A percentile compares a stretch with the other conserved stretches of the same genome.
These are phyloP conservation scores for Chaetodon auriga DNA, from an alignment of 2,113 vertebrate species.

Conservation along the genomic window DNA sequence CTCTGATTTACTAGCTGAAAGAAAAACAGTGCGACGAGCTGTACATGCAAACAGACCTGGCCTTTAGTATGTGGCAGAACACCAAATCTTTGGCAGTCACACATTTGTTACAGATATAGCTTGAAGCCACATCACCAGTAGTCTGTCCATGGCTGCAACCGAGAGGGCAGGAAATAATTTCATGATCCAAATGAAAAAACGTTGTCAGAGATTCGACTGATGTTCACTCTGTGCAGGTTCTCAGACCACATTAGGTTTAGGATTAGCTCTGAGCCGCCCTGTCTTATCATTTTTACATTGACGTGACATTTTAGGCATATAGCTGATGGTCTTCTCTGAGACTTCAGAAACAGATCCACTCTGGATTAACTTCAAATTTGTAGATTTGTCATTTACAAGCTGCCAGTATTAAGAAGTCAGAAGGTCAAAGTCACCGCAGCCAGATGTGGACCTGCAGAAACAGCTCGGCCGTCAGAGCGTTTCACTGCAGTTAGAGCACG, in stretches of 20 bases:
- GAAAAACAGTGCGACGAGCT: background rate
- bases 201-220: background rate
- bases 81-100: background rate
- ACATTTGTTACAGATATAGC: background rate
- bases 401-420: background rate
- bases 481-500: constrained; percentile 1
- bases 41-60: background rate
- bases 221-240: background rate
- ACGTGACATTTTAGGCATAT: background rate
- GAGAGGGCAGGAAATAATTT: background rate
- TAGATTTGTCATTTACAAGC: constrained; percentile 2
- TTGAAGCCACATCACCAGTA: background rate
- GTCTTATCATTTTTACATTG: background rate
- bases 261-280: constrained; percentile 17
- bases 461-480: background rate
- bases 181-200: background rate
- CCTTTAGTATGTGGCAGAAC: background rate
- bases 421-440: background rate
- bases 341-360: background rate
- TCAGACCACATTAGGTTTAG: background rate
- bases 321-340: background rate
- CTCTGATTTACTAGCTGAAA: constrained; percentile 16
- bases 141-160: background rate
- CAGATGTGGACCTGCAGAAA: background rate
- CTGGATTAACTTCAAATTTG: background rate